A percentile compares a stretch with the other conserved stretches of the same genome.
These are phyloP conservation scores for Oryzias curvinotus DNA, from an alignment of 2,113 vertebrate genomes.

Conservation along the genomic window DNA sequence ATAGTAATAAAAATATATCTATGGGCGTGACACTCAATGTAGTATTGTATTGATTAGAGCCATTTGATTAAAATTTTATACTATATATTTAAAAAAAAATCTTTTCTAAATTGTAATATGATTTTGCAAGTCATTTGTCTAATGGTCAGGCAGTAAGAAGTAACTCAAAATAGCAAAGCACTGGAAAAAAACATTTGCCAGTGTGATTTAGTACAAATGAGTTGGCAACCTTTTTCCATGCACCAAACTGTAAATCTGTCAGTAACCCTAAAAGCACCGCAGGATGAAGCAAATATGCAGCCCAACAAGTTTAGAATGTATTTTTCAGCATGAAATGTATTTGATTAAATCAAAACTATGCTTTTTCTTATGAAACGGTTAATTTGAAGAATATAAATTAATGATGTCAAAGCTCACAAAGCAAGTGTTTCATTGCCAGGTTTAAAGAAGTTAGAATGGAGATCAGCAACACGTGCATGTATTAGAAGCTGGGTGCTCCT, in stretches of 20 bases:
- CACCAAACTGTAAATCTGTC: slow-evolving; percentile 43
- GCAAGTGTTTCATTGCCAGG: no score
- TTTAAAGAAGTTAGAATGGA: no score
- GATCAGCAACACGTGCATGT: slow-evolving; percentile 28
- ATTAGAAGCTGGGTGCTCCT: not conserved
- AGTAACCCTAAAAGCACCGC: slow-evolving; percentile 37
- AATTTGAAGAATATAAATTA: no score
- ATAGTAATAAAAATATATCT: no score
- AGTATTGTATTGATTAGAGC: no score
- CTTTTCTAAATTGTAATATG: no score
- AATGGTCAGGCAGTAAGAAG: slow-evolving; percentile 69
- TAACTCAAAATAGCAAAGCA: slow-evolving; percentile 65
- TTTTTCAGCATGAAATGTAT: not conserved
- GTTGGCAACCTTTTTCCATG: slow-evolving; percentile 39
- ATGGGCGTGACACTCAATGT: no score
- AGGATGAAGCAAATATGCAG: slow-evolving; percentile 17
- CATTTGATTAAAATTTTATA: no score
- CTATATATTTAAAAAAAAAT: no score
- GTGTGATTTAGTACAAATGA: slow-evolving; percentile 52
- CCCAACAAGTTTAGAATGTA: slow-evolving; percentile 21
- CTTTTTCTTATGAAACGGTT: no score
- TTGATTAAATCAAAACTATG: no score
- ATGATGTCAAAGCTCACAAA: no score
- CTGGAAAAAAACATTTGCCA: slow-evolving; percentile 60
- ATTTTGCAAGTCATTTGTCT: slow-evolving; percentile 29